phyloP scores from a whole-genome alignment of 2,888 invertebrate genomes.

The Polydesmus complanatus region DNA sequence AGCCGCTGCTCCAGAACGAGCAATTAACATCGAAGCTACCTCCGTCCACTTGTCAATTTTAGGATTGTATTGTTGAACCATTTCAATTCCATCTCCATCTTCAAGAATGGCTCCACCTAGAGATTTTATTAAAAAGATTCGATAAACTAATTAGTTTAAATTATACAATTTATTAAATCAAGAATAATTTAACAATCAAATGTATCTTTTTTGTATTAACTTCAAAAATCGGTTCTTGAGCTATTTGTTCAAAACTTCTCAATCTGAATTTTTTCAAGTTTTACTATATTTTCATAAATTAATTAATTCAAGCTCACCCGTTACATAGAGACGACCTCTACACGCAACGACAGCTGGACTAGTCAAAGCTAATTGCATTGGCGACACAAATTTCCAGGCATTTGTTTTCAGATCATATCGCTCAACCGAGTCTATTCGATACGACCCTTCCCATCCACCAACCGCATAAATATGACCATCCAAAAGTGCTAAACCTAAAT shows the following conservation, averaged over 20 bases:
- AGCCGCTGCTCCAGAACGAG: slow-evolving; percentile 38
- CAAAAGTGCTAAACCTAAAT: slow-evolving; percentile 35
- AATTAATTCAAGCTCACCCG: too few relatives aligned
- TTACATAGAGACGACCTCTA: slow-evolving; percentile 36
- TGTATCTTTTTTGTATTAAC: too few relatives aligned
- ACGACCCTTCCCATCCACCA: slow-evolving; percentile 38
- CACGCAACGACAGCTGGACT: slow-evolving; percentile 37
- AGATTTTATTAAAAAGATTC: too few relatives aligned
- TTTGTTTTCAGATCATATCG: slow-evolving; percentile 36
- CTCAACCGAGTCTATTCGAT: slow-evolving; percentile 36
- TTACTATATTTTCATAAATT: too few relatives aligned
- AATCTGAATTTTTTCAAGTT: too few relatives aligned
- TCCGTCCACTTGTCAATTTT: slow-evolving; percentile 35
- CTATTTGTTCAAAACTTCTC: too few relatives aligned
- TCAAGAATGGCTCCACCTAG: slow-evolving; percentile 39
- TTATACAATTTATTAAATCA: too few relatives aligned
- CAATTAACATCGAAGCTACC: slow-evolving; percentile 35
- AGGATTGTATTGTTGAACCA: slow-evolving; percentile 36
- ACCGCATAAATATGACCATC: slow-evolving; percentile 40
- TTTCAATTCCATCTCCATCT: slow-evolving; percentile 38
- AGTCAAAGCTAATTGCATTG: slow-evolving; percentile 37
- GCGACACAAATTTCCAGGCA: slow-evolving; percentile 34
- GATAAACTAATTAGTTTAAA: too few relatives aligned
- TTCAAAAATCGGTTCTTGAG: too few relatives aligned
- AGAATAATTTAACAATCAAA: too few relatives aligned